Base-by-base conservation (phyloP, 2,888 invertebrate species). In the Hyposoter dolosus region DNA sequence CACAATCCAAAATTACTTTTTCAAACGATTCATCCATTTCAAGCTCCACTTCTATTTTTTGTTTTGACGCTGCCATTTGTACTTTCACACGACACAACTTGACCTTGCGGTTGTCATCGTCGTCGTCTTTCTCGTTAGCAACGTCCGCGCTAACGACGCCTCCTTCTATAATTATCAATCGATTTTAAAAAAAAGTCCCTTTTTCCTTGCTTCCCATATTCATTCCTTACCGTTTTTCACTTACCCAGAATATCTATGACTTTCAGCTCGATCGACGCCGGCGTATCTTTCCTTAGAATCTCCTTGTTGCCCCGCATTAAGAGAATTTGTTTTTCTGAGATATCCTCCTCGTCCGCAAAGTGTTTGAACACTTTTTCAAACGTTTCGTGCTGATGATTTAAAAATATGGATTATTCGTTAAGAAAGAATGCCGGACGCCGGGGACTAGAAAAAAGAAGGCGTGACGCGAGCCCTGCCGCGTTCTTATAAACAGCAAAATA, bases 201-300 rank as follows among this genome's bases (percentile, higher is more conserved):
- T 56, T 47, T 45, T 15, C 1, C 15, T 63, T 19, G 3, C 3
- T 32, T 4, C 19, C 6, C 7, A 19, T 35, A 35, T 47, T 45
- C 45, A 19, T 69, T 68, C 9, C 7, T 23, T 17, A 40, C 32
- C 1, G 12, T 4, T 63, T 9, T 63, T 3, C 9, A 53, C 53
- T 83, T 72, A 88, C 88, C 88, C 10, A 88, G 82, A 68, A 87
- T 82, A 77, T 88, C 87, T 74, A 88, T 81, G 19, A 87, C 84
- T 63, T 65, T 84, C 10, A 88, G 60, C 15, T 85, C 75, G 28
- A 88, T 53, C 35, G 88, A 88, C 15, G 82, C 88, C 1, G 88
- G 88, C 10, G 88, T 88, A 66, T 88, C 88, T 15, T 71, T 69
- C 60, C 66, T 80, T 7, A 69, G 17, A 19, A 88, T 68, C 1